A percentile compares a stretch with the other conserved stretches of the same genome.
phyloP scores from a whole-genome alignment of 2,797 vertebrate species.

The Scolopax rusticola region DNA sequence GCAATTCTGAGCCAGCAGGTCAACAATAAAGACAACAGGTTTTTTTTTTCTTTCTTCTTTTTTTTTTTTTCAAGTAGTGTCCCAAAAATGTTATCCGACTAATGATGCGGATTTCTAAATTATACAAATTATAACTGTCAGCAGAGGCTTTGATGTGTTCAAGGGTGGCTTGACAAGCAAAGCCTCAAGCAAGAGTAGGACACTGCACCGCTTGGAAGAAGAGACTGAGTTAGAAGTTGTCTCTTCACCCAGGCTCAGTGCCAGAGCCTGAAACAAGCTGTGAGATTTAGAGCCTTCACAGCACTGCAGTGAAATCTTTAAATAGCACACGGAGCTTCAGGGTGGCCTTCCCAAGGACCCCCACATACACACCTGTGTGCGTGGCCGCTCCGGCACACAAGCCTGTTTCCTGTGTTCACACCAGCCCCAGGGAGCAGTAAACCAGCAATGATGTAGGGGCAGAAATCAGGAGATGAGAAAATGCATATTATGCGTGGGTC shows the following conservation, averaged over 20 bases:
- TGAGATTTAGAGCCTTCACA: neutral
- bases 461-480: neutral
- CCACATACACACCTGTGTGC: neutral
- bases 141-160: neutral
- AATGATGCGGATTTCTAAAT: neutral
- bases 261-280: neutral
- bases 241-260: neutral
- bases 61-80: neutral
- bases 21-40: neutral
- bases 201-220: neutral
- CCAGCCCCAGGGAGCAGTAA: neutral
- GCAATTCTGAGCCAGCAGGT: neutral
- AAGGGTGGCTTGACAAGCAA: neutral
- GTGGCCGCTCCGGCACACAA: fast-evolving
- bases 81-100: neutral
- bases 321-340: neutral
- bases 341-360: neutral
- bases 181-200: neutral
- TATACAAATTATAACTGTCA: neutral
- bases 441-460: neutral
- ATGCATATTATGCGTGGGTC: fast-evolving
- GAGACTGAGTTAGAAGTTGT: neutral
- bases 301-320: neutral
- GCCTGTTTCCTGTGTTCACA: neutral
- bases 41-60: fast-evolving